Conservation (phyloP, 2,113 vertebrate species). For the Lepus europaeus region DNA sequence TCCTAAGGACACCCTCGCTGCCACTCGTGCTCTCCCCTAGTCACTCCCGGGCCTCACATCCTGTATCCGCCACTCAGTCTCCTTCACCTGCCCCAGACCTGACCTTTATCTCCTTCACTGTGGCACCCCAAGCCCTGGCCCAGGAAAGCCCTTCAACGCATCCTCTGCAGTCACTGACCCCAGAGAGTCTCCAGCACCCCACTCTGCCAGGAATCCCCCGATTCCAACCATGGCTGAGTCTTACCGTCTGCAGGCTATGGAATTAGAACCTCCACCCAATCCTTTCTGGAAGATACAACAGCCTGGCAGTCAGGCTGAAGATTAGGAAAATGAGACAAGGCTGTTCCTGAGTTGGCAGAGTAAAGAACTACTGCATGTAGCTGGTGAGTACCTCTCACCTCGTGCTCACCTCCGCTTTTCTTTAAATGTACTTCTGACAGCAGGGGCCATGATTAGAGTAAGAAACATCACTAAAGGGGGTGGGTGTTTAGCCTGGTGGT, state of each 20-base stretch:
- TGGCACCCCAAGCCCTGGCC: neutral
- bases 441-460: neutral
- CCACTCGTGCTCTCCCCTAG: no score
- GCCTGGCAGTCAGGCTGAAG: neutral
- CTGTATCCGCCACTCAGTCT: no score
- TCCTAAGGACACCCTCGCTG: neutral
- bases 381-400: neutral
- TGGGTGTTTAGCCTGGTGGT: no score
- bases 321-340: neutral
- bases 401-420: neutral
- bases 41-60: neutral
- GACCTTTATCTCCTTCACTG: no score
- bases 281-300: no score
- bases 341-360: neutral
- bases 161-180: neutral
- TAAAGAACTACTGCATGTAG: neutral
- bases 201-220: neutral
- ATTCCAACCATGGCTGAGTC: neutral
- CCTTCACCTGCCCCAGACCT: neutral
- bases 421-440: neutral
- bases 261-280: no score
- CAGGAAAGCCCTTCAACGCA: neutral
- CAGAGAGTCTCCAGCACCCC: neutral
- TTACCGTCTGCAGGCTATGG: neutral
- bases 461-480: neutral